Conservation (phyloP, 2,113 vertebrate genomes). For the Monopterus albus region DNA sequence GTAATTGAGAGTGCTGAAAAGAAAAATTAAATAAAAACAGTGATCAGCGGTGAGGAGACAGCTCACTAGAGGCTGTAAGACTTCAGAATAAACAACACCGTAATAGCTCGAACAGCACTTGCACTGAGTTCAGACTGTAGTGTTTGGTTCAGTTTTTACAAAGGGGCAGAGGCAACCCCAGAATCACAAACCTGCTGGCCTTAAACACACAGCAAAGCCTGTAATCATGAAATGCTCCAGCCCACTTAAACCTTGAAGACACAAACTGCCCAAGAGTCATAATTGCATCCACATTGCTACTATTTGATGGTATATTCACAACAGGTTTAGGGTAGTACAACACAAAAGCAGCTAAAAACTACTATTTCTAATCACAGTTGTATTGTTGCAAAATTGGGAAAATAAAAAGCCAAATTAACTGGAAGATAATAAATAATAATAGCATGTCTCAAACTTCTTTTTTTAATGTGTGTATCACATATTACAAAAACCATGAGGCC, state of each 20-base stretch:
- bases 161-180: conserved; percentile 66
- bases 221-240: conserved; percentile 74
- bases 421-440: neutral
- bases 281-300: conserved; percentile 79
- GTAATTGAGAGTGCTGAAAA: conserved; percentile 56
- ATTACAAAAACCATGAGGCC: neutral
- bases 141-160: conserved; percentile 61
- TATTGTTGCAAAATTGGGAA: neutral
- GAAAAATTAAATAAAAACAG: conserved; percentile 48
- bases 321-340: conserved; percentile 29
- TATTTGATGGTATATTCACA: conserved; percentile 67
- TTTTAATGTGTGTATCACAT: neutral
- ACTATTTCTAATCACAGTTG: too few relatives aligned
- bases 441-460: neutral
- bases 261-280: conserved; percentile 72
- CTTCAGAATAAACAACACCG: conserved; percentile 67
- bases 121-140: conserved; percentile 64
- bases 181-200: conserved; percentile 75
- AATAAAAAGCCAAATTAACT: neutral
- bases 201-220: conserved; percentile 74
- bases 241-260: conserved; percentile 77
- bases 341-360: conserved; percentile 34
- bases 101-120: conserved; percentile 64
- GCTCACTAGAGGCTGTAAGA: conserved; percentile 23
- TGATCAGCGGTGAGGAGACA: conserved; percentile 49